A percentile compares a stretch with the other conserved stretches of the same genome.
These are phyloP conservation scores for Microcebus lehilahytsara DNA, from an alignment of 2,113 vertebrate genomes.

Conservation along the genomic window DNA sequence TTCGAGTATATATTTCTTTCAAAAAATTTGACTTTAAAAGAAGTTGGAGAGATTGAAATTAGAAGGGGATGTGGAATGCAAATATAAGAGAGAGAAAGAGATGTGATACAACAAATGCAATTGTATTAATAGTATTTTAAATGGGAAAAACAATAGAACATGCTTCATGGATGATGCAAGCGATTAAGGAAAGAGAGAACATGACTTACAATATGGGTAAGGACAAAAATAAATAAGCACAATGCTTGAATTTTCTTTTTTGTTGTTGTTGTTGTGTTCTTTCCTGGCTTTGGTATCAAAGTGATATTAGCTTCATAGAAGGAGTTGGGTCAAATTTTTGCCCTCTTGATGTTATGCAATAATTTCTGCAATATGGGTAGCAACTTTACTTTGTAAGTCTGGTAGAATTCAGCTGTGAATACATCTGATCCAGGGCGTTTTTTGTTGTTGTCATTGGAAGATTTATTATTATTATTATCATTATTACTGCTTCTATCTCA, in stretches of 20 bases:
- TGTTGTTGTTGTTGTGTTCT: too few species aligned
- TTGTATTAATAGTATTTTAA: not conserved
- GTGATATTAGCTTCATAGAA: too few species aligned
- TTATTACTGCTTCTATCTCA: too few species aligned
- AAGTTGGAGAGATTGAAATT: not conserved
- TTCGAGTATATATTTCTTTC: not conserved
- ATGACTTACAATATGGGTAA: not conserved
- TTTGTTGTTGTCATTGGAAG: too few species aligned
- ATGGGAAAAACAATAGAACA: not conserved
- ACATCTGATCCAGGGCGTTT: too few species aligned
- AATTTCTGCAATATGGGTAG: too few species aligned
- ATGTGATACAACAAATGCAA: not conserved
- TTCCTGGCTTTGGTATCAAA: too few species aligned
- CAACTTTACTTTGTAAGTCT: too few species aligned
- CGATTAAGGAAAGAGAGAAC: not conserved
- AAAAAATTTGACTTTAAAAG: not conserved
- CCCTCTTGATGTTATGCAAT: too few species aligned
- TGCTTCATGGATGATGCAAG: not conserved
- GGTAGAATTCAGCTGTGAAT: too few species aligned
- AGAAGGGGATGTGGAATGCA: not conserved
- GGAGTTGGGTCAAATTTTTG: too few species aligned
- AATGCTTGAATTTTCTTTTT: not conserved
- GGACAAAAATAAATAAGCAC: not conserved
- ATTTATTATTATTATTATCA: too few species aligned
- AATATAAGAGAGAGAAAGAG: not conserved